Percentiles rank a stretch among this genome's conserved stretches.
Evolutionary conservation across 2,888 invertebrate species (phyloP).

Genomic region (Macrophya annulata): DNA sequence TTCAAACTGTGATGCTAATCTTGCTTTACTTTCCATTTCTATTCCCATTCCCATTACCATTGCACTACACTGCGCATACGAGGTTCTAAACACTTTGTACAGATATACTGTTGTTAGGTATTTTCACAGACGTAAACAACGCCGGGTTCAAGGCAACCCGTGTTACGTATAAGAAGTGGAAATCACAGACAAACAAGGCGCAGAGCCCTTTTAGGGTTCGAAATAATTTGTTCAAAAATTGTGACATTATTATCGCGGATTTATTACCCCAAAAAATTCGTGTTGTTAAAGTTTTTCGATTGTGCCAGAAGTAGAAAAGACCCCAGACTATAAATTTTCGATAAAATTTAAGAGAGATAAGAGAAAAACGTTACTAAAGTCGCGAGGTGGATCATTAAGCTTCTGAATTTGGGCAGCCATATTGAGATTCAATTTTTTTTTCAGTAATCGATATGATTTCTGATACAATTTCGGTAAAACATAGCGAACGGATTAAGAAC

Average conservation of each 20-base stretch:
- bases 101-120: background rate
- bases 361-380: background rate
- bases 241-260: background rate
- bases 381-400: background rate
- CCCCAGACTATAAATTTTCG: background rate
- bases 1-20: slow-evolving; percentile 46
- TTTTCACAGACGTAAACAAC: background rate
- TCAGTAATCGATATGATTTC: background rate
- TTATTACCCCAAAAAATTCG: background rate
- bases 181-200: background rate
- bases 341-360: background rate
- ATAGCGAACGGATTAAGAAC: background rate
- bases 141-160: background rate
- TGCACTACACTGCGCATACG: background rate
- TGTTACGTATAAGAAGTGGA: background rate
- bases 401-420: background rate
- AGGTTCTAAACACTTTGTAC: background rate
- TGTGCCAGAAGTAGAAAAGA: background rate
- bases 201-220: background rate
- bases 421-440: background rate
- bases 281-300: background rate
- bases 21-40: slow-evolving; percentile 52
- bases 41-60: background rate
- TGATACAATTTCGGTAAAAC: background rate
- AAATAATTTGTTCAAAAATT: background rate